Base-by-base conservation (phyloP, 1,140 invertebrate species). In the Antheraea pernyi region DNA sequence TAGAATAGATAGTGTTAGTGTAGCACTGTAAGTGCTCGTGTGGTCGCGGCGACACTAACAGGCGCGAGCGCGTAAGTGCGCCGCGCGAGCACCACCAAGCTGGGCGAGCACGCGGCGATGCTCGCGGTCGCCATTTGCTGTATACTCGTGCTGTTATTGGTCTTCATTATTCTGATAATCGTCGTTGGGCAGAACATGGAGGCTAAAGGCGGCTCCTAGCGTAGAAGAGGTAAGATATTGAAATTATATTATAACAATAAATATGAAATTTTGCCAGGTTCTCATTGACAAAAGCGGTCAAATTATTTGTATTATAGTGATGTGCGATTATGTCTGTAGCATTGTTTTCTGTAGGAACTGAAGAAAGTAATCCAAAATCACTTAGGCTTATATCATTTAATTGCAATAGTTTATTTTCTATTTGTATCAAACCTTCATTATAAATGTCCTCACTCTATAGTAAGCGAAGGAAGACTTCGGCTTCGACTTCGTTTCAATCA, bases 111-210 rank as follows among this genome's bases (percentile, higher is more conserved):
- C 88, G 87, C 89, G 74, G 91, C 93, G 73, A 96, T 96, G 96
- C 95, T 96, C 75, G 95, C 95, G 36, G 95, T 96, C 73, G 96
- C 95, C 79, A 96, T 96, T 75, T 96, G 95, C 90, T 96, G 95
- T 88, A 95, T 96, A 77, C 91, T 96, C 68, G 95, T 96, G 74
- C 93, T 96, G 70, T 92, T 96, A 77, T 94, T 95, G 70, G 95
- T 96, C 69, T 96, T 96, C 93, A 96, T 96, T 71, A 93, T 96
- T 63, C 94, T 96, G 81, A 96, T 96, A 87, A 96, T 96, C 73
- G 95, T 96, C 46, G 94, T 96, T 42, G 95, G 95, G 8, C 95
- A 96, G 88, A 94, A 94, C 77, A 95, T 95, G 78, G 93, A 94
- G 81, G 91, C 89, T 53, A 94, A 94, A 75, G 93, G 92, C 84